Conservation (phyloP, 2,888 invertebrate species). For the Lasioglossum oenotherae region DNA sequence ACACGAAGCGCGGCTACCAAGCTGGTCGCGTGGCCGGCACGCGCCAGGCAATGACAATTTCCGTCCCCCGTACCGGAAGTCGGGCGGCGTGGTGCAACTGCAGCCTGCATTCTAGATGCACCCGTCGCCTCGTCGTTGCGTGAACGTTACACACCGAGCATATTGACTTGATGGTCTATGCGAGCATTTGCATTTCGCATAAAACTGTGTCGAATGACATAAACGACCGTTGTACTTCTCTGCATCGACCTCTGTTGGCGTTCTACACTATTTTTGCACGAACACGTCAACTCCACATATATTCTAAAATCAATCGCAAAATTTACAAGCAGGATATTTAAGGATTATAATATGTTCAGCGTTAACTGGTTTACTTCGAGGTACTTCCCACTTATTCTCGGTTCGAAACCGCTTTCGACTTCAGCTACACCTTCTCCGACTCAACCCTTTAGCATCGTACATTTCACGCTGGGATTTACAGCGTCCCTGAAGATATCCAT, state of each 20-base stretch:
- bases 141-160: slow-evolving; percentile 31
- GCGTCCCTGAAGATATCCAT: slow-evolving; percentile 33
- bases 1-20: slow-evolving; percentile 34
- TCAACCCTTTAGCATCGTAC: slow-evolving; percentile 4
- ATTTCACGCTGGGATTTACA: slow-evolving; percentile 32
- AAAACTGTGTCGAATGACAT: neutral
- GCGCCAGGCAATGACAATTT: slow-evolving; percentile 78
- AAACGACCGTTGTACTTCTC: neutral
- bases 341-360: neutral
- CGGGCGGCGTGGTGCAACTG: slow-evolving; percentile 58
- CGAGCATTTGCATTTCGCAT: neutral
- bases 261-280: too few relatives aligned
- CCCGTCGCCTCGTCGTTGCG: slow-evolving; percentile 47
- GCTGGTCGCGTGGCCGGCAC: slow-evolving; percentile 79
- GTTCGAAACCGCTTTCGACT: neutral
- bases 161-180: slow-evolving; percentile 4
- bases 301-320: neutral
- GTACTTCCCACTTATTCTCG: neutral
- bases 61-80: slow-evolving; percentile 74
- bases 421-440: neutral
- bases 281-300: neutral
- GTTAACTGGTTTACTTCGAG: neutral
- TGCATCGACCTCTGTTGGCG: neutral
- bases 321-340: neutral
- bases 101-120: slow-evolving; percentile 68